Conservation (phyloP, 2,797 vertebrate genomes). For the Lacerta agilis region DNA sequence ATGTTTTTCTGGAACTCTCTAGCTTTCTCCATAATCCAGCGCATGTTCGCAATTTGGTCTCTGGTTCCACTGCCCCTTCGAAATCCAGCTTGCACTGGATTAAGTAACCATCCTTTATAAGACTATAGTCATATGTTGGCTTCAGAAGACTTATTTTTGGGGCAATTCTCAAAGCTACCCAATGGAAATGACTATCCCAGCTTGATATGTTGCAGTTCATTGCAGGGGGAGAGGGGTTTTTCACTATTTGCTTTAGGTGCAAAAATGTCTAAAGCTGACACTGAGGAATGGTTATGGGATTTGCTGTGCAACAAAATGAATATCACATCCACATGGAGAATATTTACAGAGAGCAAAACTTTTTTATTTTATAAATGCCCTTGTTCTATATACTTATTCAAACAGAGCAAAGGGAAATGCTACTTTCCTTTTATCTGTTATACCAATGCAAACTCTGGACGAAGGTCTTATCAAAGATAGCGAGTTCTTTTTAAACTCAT, state of each 20-base stretch:
- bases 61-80: too few species aligned
- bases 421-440: slow-evolving; percentile 49
- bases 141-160: background rate
- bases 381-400: slow-evolving; percentile 45
- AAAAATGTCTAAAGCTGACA: background rate
- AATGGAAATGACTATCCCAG: too few species aligned
- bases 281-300: background rate
- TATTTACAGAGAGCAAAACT: slow-evolving; percentile 5
- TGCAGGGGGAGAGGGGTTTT: background rate
- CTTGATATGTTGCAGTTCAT: background rate
- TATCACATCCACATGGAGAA: slow-evolving; percentile 5
- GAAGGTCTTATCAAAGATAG: slow-evolving; percentile 31
- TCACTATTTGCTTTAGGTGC: background rate
- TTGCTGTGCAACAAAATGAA: background rate
- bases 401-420: slow-evolving; percentile 41
- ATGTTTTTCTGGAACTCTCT: too few species aligned
- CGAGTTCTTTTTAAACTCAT: slow-evolving; percentile 61
- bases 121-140: background rate
- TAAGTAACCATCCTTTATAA: background rate
- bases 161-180: background rate
- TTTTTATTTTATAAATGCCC: background rate
- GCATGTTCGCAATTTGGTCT: too few species aligned
- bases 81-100: too few species aligned
- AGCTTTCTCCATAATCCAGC: too few species aligned
- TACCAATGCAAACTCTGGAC: slow-evolving; percentile 51